Conservation (phyloP, 2,797 vertebrate species). For the Premnoplex brunnescens region DNA sequence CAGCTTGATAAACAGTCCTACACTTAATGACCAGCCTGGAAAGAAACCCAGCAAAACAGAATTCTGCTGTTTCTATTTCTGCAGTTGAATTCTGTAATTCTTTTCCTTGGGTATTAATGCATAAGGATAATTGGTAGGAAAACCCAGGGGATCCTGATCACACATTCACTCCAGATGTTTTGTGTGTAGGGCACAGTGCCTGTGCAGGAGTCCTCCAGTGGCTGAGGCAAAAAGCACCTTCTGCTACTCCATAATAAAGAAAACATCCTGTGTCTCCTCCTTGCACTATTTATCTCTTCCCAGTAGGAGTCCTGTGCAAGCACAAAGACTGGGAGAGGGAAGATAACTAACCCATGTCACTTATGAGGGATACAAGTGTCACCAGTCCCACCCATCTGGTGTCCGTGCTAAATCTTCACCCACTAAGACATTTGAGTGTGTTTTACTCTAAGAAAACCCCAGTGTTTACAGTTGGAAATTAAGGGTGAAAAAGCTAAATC, state of each 20-base stretch:
- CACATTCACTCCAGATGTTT: neutral
- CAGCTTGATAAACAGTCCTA: neutral
- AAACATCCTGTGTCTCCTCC: neutral
- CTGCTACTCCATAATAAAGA: neutral
- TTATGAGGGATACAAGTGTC: neutral
- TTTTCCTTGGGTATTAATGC: neutral
- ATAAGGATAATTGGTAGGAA: neutral
- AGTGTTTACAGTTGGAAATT: neutral
- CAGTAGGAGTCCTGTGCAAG: neutral
- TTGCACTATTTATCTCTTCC: neutral
- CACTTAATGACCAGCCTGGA: neutral
- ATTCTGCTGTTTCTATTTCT: neutral
- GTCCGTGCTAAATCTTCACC: neutral
- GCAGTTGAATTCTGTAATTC: neutral
- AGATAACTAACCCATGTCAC: neutral
- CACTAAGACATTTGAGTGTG: neutral
- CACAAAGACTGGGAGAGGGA: neutral
- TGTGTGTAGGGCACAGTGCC: neutral
- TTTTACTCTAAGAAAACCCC: neutral
- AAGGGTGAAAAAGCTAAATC: neutral
- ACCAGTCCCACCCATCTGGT: neutral
- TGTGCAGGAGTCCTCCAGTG: neutral
- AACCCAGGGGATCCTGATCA: neutral
- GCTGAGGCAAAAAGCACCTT: neutral
- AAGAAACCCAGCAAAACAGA: neutral